A percentile compares a stretch with the other conserved stretches of the same genome.
Evolutionary conservation across 2,113 vertebrate genomes (phyloP).

Genomic region (Oryzias celebensis): DNA sequence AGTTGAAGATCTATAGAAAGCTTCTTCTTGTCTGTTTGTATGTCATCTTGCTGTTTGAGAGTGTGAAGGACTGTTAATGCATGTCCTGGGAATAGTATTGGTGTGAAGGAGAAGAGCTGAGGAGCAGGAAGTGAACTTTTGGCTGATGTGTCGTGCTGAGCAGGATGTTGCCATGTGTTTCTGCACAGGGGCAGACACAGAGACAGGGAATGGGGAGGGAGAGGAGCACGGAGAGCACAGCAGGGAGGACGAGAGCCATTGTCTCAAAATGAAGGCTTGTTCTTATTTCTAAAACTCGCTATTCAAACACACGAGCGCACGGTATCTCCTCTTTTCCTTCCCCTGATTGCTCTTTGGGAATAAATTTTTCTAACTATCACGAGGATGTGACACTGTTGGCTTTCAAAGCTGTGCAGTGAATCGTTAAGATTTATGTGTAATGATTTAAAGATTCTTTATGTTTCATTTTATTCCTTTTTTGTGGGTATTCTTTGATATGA

Average conservation of each 20-base stretch:
- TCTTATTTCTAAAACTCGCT: conserved; percentile 66
- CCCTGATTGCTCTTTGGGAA: conserved; percentile 59
- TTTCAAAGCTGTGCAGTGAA: conserved; percentile 37
- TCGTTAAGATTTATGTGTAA: conserved; percentile 36
- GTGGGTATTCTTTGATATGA: not conserved
- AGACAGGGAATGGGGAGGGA: conserved; percentile 54
- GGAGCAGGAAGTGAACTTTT: conserved; percentile 75
- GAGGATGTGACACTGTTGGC: conserved; percentile 10
- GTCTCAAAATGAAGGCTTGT: conserved; percentile 69
- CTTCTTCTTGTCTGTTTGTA: conserved; percentile 55
- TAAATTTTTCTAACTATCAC: conserved; percentile 51
- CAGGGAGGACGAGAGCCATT: conserved; percentile 64
- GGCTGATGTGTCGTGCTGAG: conserved; percentile 58
- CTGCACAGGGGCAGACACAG: conserved; percentile 72
- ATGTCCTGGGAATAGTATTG: conserved; percentile 70
- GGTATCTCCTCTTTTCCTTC: conserved; percentile 70
- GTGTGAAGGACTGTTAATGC: conserved; percentile 49
- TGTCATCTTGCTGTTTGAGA: conserved; percentile 35
- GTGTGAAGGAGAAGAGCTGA: conserved; percentile 65
- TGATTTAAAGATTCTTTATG: conserved; percentile 35
- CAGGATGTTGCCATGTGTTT: conserved; percentile 75
- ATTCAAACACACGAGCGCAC: conserved; percentile 69
- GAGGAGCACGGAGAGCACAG: conserved; percentile 63
- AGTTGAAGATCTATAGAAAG: conserved; percentile 21
- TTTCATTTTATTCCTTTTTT: conserved; percentile 1